Percentiles rank a stretch among this genome's conserved stretches.
Evolutionary conservation across 2,113 vertebrate genomes (phyloP).

Genomic region (Deroptyus accipitrinus): DNA sequence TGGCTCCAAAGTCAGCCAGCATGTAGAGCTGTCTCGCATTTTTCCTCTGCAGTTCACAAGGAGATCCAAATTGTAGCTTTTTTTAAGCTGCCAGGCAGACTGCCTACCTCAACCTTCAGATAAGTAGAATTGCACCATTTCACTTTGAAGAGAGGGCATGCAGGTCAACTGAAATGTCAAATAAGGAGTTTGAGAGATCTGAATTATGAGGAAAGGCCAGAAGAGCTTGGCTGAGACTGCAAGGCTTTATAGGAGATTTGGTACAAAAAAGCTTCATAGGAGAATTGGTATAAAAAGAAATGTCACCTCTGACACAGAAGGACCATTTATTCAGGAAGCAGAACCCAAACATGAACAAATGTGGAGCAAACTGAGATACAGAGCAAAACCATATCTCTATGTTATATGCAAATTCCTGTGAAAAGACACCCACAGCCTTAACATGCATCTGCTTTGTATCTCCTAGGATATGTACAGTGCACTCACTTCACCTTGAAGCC

Average conservation of each 20-base stretch:
- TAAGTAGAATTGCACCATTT: constrained; percentile 24
- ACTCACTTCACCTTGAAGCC: constrained; percentile 13
- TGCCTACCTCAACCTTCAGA: constrained; percentile 44
- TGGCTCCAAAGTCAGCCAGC: background rate
- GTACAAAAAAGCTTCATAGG: background rate
- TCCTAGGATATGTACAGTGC: background rate
- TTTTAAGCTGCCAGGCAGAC: constrained; percentile 19
- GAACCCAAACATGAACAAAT: constrained; percentile 5
- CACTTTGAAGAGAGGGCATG: constrained; percentile 30
- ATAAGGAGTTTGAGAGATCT: constrained; percentile 15
- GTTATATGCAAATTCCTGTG: background rate
- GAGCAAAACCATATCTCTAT: background rate
- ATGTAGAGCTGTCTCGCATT: background rate
- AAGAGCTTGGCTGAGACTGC: background rate
- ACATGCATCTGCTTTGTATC: background rate
- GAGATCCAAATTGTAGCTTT: constrained; percentile 17
- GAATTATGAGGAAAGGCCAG: constrained; percentile 39
- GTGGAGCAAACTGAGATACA: background rate
- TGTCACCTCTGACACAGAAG: background rate
- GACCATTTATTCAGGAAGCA: background rate
- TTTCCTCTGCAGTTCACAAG: background rate
- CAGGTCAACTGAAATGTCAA: constrained; percentile 6
- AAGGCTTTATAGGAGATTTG: background rate
- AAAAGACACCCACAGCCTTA: background rate
- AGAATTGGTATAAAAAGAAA: background rate